A percentile compares a stretch with the other conserved stretches of the same genome.
phyloP scores from a whole-genome alignment of 23 tunicate genomes.

The Halocynthia roretzi region DNA sequence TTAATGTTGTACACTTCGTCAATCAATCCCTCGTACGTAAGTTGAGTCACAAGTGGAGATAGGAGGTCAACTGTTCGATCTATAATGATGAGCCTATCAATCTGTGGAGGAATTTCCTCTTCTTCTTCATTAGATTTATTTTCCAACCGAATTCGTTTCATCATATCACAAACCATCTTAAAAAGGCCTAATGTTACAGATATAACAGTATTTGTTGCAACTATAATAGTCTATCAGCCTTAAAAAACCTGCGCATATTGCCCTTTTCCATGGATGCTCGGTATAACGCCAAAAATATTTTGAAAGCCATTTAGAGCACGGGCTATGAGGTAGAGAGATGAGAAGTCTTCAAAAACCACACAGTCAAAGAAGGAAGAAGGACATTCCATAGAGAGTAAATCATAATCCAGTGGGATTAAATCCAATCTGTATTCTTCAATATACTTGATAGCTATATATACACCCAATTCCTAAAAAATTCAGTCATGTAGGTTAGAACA shows the following conservation, averaged over 20 bases:
- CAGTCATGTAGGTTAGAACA: no score
- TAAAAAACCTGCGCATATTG: constrained; percentile 41
- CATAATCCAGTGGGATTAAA: constrained; percentile 67
- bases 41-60: constrained; percentile 76
- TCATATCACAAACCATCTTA: constrained; percentile 12
- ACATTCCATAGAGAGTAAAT: constrained; percentile 73
- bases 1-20: constrained; percentile 81
- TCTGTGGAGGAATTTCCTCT: constrained; percentile 30
- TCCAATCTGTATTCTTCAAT: constrained; percentile 81
- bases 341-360: constrained; percentile 58
- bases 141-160: constrained; percentile 14
- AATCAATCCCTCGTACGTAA: constrained; percentile 89
- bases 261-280: constrained; percentile 73
- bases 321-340: constrained; percentile 55
- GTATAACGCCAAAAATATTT: constrained; percentile 76
- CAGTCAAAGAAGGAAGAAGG: constrained; percentile 45
- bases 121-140: not conserved
- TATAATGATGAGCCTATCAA: constrained; percentile 58
- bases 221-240: no score
- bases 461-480: constrained; percentile 73
- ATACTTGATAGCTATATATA: constrained; percentile 38
- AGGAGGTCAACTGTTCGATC: constrained; percentile 70
- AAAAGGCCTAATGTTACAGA: not conserved
- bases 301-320: constrained; percentile 57
- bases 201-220: no score